Evolutionary conservation across 2,888 invertebrate genomes (phyloP), one percentile per base, ranked within the genome.

Genomic region (Drosophila diplacantha): DNA sequence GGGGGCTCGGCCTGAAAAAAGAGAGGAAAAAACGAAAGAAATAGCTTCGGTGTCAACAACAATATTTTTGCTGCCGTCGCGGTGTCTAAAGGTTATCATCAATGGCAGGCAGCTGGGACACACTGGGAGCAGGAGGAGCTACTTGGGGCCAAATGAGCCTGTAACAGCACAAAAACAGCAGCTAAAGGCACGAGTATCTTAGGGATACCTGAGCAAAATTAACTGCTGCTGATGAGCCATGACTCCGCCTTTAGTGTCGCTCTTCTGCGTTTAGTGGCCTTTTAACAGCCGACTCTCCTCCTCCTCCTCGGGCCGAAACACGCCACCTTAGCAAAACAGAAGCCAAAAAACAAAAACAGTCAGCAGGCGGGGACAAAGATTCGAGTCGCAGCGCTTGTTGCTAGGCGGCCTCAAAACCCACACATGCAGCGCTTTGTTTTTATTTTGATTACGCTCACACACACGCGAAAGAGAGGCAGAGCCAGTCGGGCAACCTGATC

Each of bases 251-350:
- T 44, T 44, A 44, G 44, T 29, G 44, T 29, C 44, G 18, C 18
- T 29, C 29, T 44, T 12, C 29, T 29, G 14, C 12, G 3, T 20
- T 44, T 44, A 44, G 24, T 57, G 14, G 57, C 26, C 16, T 57
- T 46, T 31, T 46, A 46, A 31, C 44, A 29, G 20, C 44, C 18
- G 26, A 1, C 12, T 16, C 8, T 9, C 8, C 24, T n/a, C 12
- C 35, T 22, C 39, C 22, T 7, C 12, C 35, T 7, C 14, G 4
- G 14, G 60, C 31, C 49, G 34, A 65, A 77, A 77, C 78, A 81
- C 72, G 75, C 81, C 75, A 75, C 69, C 60, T 62, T 57, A 77
- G 55, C 74, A 79, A 79, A 82, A 78, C 78, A 80, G 81, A 78
- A 77, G 71, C 50, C 52, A 69, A 69, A 59, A 71, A 56, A 64